phyloP scores from a whole-genome alignment of 2,113 vertebrate species.

The Nycticebus coucang region DNA sequence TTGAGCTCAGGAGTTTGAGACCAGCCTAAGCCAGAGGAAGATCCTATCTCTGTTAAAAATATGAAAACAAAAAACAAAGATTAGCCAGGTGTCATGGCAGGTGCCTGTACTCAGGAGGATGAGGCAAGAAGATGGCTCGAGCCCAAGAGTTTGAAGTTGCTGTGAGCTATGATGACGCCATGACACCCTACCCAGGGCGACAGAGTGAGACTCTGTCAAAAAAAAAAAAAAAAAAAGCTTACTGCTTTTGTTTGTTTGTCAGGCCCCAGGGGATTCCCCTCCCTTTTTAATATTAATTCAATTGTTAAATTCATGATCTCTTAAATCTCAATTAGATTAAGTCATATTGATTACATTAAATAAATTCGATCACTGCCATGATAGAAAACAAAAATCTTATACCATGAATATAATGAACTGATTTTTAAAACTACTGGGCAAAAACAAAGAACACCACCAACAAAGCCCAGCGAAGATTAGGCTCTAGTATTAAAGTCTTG shows the following conservation, averaged over 20 bases:
- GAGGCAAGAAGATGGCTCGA: too few relatives aligned
- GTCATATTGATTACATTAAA: not conserved
- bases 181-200: too few relatives aligned
- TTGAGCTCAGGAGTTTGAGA: too few relatives aligned
- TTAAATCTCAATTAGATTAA: not conserved
- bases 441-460: not conserved
- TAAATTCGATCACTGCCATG: not conserved
- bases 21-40: too few relatives aligned
- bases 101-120: too few relatives aligned
- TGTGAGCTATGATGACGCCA: too few relatives aligned
- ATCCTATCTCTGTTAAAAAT: too few relatives aligned
- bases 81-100: too few relatives aligned
- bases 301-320: not conserved
- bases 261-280: not conserved
- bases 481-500: not conserved
- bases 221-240: too few relatives aligned
- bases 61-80: too few relatives aligned
- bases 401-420: not conserved
- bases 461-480: not conserved
- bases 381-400: conserved; percentile 32
- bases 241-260: not conserved
- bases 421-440: not conserved
- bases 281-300: not conserved
- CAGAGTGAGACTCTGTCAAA: too few relatives aligned
- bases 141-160: too few relatives aligned